phyloP scores from a whole-genome alignment of 1,140 invertebrate species.

The Chelonus insularis region DNA sequence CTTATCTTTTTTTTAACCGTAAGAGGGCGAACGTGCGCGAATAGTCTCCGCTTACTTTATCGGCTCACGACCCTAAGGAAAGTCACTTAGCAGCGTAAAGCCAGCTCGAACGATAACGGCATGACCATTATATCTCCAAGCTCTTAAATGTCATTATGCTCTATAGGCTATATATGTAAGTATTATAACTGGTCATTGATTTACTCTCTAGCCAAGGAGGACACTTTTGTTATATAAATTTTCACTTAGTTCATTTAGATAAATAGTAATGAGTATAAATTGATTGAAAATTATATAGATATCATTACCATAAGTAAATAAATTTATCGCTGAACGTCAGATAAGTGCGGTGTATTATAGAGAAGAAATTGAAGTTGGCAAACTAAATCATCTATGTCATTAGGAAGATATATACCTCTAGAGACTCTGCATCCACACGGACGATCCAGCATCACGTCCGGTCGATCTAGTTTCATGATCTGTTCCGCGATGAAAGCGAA shows the following conservation, averaged over 20 bases:
- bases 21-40: constrained; percentile 16
- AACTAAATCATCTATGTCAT: neutral
- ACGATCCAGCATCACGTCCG: constrained; percentile 27
- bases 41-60: constrained; percentile 4
- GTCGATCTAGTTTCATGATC: constrained; percentile 48
- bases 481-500: constrained; percentile 46
- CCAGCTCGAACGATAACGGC: constrained; percentile 1
- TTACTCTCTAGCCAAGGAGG: neutral
- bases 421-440: neutral
- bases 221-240: too few relatives aligned
- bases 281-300: too few relatives aligned
- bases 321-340: too few relatives aligned
- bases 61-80: constrained; percentile 13
- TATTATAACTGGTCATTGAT: neutral
- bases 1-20: neutral
- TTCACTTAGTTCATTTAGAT: too few relatives aligned
- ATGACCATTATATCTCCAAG: neutral
- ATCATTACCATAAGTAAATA: too few relatives aligned
- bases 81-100: constrained; percentile 10
- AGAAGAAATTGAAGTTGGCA: too few relatives aligned
- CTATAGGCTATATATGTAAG: neutral
- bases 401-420: neutral
- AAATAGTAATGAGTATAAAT: too few relatives aligned
- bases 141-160: constrained; percentile 15
- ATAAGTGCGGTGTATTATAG: too few relatives aligned